These are phyloP conservation scores for Papilio elwesi DNA, from an alignment of 2,888 invertebrate genomes.

Conservation along the genomic window DNA sequence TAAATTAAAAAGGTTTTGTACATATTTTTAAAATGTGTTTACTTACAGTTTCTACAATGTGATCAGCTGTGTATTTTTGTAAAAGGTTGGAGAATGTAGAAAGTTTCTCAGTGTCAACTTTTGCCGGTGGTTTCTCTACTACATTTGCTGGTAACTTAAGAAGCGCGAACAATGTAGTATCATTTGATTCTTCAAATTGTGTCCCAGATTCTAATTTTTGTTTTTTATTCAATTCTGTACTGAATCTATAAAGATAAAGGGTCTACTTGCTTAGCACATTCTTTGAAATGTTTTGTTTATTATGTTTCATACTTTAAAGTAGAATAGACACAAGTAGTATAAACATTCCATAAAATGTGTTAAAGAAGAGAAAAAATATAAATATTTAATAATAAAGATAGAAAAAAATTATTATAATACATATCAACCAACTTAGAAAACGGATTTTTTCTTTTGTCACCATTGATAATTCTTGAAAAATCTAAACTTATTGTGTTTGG, in stretches of 20 bases:
- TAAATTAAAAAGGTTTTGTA: too few relatives aligned
- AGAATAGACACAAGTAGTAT: neutral
- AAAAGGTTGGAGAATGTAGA: slow-evolving; percentile 77
- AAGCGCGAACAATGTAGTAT: slow-evolving; percentile 85
- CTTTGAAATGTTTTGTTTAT: neutral
- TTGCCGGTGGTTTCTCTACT: slow-evolving; percentile 59
- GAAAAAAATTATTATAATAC: neutral
- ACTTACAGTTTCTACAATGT: slow-evolving; percentile 72
- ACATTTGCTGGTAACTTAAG: slow-evolving; percentile 72
- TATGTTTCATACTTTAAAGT: neutral
- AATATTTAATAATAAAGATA: neutral
- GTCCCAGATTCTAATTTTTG: slow-evolving; percentile 57
- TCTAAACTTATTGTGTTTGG: slow-evolving; percentile 67
- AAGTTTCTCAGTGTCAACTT: slow-evolving; percentile 68
- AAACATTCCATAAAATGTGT: neutral
- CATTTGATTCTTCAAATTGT: slow-evolving; percentile 77
- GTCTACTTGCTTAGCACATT: neutral
- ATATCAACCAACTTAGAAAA: slow-evolving; percentile 85
- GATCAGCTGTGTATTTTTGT: slow-evolving; percentile 78
- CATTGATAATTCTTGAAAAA: slow-evolving; percentile 74
- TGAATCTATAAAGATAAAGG: slow-evolving; percentile 55
- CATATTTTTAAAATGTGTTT: too few relatives aligned
- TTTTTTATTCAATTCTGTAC: slow-evolving; percentile 63
- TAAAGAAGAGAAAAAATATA: too few relatives aligned
- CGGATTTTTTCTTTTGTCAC: slow-evolving; percentile 90